Evolutionary conservation across 92 coral and sea anemone species (phyloP), one percentile per base, ranked within the genome.

Genomic region (Porites divaricata): DNA sequence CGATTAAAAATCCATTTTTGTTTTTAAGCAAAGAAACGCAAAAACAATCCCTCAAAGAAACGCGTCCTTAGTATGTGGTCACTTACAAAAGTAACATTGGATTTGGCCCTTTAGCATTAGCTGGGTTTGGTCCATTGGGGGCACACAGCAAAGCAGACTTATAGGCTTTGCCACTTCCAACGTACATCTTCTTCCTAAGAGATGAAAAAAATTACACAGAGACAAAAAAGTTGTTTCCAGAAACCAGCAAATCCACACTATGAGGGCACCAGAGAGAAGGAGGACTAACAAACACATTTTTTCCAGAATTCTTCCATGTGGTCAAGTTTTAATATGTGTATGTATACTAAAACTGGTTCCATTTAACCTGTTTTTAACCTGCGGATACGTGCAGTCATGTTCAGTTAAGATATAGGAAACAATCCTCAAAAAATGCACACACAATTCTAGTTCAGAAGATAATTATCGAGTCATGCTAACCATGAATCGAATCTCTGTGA

Each of bases 41-140:
- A n/a, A 19, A 50, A 6, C 48, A 7, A n/a, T 61, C 22, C 7
- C 56, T 25, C 12, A 41, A 35, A 48, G 35, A 14, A 12, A 19
- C 35, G 15, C 6, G 12, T 13, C 21, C 6, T 9, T 17, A 8
- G 8, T n/a, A 63, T 8, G 23, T 20, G 1, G 23, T 8, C 17
- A 83, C 95, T 70, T 79, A 92, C 95, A 78, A 67, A 17, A 92
- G 84, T 62, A 86, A 64, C 48, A 45, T 9, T 69, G 90, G 66
- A 67, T 92, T 79, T 1, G 95, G 85, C 11, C 95, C 95, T 41
- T 79, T 74, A 2, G 78, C 81, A 57, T 86, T 64, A 6, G 84
- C 35, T 21, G 79, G 28, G 64, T 92, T 88, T 0, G 95, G 87
- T 68, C 95, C 95, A 24, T 28, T 81, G 10, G 93, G 85, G 35